These are phyloP conservation scores for Paratilapia polleni DNA, from an alignment of 2,113 vertebrate genomes.

Conservation along the genomic window DNA sequence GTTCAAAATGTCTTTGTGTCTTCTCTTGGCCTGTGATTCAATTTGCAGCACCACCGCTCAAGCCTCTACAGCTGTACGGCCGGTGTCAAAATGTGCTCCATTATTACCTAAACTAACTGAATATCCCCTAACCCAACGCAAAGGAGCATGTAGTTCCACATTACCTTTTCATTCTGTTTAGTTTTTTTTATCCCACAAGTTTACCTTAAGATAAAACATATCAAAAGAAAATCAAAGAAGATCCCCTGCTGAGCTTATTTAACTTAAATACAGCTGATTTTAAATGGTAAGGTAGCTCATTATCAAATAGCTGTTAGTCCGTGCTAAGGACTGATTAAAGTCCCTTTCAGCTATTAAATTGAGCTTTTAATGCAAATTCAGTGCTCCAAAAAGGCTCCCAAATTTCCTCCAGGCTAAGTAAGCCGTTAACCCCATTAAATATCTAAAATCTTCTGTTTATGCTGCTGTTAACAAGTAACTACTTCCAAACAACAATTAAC, in stretches of 20 bases:
- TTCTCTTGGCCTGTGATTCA: conserved; percentile 28
- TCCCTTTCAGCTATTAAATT: not conserved
- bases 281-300: not conserved
- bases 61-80: conserved; percentile 3
- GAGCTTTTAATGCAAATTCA: conserved; percentile 11
- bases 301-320: not conserved
- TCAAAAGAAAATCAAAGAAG: not conserved
- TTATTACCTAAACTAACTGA: conserved; percentile 23
- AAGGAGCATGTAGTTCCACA: not conserved
- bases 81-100: conserved; percentile 31
- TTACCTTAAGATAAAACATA: not conserved
- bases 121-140: not conserved
- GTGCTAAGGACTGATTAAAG: not conserved
- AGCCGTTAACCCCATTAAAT: not conserved
- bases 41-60: conserved; percentile 22
- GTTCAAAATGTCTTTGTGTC: not conserved
- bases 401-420: not conserved
- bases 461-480: not conserved
- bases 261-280: conserved; percentile 6
- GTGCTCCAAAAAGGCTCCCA: not conserved
- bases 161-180: conserved; percentile 26
- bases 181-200: not conserved
- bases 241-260: not conserved
- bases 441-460: not conserved
- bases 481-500: not conserved